Conservation (phyloP, 2,113 vertebrate species). For the Ammospiza nelsoni region DNA sequence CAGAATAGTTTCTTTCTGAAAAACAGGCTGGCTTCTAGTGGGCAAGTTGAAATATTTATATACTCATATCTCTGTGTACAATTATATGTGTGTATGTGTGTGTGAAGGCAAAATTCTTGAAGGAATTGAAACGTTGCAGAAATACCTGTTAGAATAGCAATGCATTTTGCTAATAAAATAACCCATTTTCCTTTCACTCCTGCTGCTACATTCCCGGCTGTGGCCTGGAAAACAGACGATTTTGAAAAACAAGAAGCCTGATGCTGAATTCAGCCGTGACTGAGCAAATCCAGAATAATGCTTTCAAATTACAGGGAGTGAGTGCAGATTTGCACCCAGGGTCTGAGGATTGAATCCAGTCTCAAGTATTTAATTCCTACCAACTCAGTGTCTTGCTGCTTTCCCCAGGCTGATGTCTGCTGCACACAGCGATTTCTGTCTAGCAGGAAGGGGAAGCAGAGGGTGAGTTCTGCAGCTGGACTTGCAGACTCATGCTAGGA, state of each 20-base stretch:
- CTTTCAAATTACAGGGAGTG: background rate
- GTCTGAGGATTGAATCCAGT: background rate
- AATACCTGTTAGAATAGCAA: conserved; percentile 15
- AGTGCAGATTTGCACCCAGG: background rate
- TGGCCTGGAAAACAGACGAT: conserved; percentile 2
- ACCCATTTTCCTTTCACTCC: background rate
- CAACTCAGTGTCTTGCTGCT: background rate
- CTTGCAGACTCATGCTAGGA: background rate
- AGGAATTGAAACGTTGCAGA: background rate
- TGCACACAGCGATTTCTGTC: background rate
- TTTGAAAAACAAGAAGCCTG: conserved; percentile 3
- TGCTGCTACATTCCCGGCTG: conserved; percentile 11
- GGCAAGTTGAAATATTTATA: conserved; percentile 11
- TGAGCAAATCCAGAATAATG: background rate
- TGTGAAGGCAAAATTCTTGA: background rate
- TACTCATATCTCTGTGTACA: background rate
- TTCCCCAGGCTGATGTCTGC: background rate
- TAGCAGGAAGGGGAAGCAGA: background rate
- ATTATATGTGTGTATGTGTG: background rate
- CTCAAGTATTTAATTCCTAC: conserved; percentile 18
- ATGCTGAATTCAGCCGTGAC: background rate
- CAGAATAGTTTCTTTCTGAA: background rate
- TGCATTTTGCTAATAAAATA: conserved; percentile 40
- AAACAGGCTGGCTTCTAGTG: background rate
- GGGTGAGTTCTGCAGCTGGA: conserved; percentile 37